These are phyloP conservation scores for Nomada goodeniana DNA, from an alignment of 2,888 invertebrate genomes.

Conservation along the genomic window DNA sequence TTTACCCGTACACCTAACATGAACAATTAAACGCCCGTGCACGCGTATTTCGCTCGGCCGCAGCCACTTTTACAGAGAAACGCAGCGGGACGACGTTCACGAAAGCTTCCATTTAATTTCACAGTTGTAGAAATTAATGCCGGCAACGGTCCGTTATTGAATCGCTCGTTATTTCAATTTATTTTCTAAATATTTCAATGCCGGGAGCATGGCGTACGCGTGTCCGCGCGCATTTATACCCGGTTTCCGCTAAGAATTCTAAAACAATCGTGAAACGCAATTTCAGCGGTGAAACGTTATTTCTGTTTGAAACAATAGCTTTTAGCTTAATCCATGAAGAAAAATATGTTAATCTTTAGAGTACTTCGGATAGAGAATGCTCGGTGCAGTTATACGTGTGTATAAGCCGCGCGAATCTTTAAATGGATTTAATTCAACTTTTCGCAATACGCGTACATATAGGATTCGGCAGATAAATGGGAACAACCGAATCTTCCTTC, in stretches of 20 bases:
- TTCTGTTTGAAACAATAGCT: too few relatives aligned
- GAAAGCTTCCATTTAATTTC: constrained; percentile 39
- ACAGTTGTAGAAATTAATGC: constrained; percentile 12
- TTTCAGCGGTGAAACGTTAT: too few relatives aligned
- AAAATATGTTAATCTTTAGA: too few relatives aligned
- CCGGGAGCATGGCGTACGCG: background rate
- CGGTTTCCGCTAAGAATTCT: constrained; percentile 1
- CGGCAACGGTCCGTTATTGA: background rate
- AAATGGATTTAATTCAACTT: too few relatives aligned
- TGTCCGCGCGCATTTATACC: background rate
- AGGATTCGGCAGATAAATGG: too few relatives aligned
- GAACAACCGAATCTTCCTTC: too few relatives aligned
- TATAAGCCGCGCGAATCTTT: too few relatives aligned
- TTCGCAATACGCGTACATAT: too few relatives aligned
- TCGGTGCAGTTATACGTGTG: too few relatives aligned
- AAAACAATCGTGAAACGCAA: background rate
- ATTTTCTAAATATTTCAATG: constrained; percentile 26
- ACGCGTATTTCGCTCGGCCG: constrained; percentile 9
- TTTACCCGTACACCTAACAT: constrained; percentile 13
- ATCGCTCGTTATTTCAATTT: constrained; percentile 25
- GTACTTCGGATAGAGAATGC: too few relatives aligned
- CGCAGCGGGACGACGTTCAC: constrained; percentile 3
- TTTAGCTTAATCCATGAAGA: too few relatives aligned
- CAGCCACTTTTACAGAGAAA: background rate
- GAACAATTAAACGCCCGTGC: constrained; percentile 36